Evolutionary conservation across 2,113 vertebrate genomes (phyloP), one percentile per base, ranked within the genome.

Genomic region (Ranitomeya variabilis): DNA sequence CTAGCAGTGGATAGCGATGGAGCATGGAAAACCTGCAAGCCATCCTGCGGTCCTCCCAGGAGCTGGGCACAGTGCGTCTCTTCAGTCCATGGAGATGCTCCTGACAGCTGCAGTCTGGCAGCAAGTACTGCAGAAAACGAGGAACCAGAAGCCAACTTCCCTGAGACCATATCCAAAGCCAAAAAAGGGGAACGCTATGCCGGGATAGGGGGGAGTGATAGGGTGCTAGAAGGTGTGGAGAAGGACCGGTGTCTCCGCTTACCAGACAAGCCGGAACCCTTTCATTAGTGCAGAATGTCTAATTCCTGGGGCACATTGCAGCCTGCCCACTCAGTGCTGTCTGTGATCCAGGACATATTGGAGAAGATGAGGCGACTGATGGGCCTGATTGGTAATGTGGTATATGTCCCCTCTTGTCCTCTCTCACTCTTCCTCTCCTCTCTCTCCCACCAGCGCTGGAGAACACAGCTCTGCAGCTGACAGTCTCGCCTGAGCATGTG

Each of bases 201-300:
- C 14, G 37, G 71, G 79, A 66, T 59, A 23, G 69, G n/a, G 73
- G 10, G 7, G 57, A 55, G 64, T 26, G 80, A 76, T 19, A 45
- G 37, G 73, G 73, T 55, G 67, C 73, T 74, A n/a, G 57, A 83
- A 71, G 80, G 80, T 83, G 55, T 3, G 54, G n/a, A 7, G 79
- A n/a, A 73, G 80, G n/a, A 59, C 4, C 66, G 19, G 57, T 21
- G 59, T 54, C 80, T 90, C 92, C 0, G 87, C 95, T 99, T 97
- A 99, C 98, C 98, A 98, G 95, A 97, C 96, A 87, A 99, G 97
- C 96, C 97, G 98, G 97, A 99, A 99, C 95, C 98, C 97, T 97
- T 97, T 99, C 98, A 99, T 99, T 93, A 96, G 97, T 95, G 96
- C 97, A 93, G 95, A 85, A 93, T 93, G 92, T 93, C 93, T 88